Conservation (phyloP, 2,888 invertebrate genomes). For the Ctenicera cuprea region DNA sequence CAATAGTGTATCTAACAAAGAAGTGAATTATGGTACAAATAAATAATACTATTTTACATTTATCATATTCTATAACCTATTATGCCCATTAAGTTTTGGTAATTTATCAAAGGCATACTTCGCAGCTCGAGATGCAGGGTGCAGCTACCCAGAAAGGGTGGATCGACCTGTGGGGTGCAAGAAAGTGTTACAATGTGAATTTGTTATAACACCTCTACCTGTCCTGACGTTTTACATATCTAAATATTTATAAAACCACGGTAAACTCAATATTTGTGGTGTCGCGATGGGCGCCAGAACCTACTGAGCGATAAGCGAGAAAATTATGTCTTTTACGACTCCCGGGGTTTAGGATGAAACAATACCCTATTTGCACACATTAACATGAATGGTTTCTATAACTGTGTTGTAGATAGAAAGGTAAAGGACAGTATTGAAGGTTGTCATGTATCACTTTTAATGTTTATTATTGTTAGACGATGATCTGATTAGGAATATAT, state of each 20-base stretch:
- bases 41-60: neutral
- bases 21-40: conserved; percentile 15
- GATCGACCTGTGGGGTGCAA: conserved; percentile 35
- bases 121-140: conserved; percentile 11
- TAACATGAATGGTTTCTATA: neutral
- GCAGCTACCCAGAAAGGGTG: conserved; percentile 47
- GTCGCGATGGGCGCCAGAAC: conserved; percentile 49
- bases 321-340: conserved; percentile 26
- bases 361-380: conserved; percentile 39
- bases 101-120: conserved; percentile 45
- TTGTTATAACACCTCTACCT: conserved; percentile 57
- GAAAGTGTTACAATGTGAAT: conserved; percentile 57
- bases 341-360: conserved; percentile 3
- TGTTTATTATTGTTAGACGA: too few species aligned
- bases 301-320: conserved; percentile 51
- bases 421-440: too few species aligned
- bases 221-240: conserved; percentile 53
- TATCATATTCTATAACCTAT: conserved; percentile 21
- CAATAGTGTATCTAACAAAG: neutral
- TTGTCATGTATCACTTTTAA: too few species aligned
- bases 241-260: conserved; percentile 56
- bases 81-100: conserved; percentile 23
- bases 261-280: conserved; percentile 45
- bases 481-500: too few species aligned
- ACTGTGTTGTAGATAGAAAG: neutral